Conservation (phyloP, 2,888 invertebrate genomes). For the Drosophila greeni region DNA sequence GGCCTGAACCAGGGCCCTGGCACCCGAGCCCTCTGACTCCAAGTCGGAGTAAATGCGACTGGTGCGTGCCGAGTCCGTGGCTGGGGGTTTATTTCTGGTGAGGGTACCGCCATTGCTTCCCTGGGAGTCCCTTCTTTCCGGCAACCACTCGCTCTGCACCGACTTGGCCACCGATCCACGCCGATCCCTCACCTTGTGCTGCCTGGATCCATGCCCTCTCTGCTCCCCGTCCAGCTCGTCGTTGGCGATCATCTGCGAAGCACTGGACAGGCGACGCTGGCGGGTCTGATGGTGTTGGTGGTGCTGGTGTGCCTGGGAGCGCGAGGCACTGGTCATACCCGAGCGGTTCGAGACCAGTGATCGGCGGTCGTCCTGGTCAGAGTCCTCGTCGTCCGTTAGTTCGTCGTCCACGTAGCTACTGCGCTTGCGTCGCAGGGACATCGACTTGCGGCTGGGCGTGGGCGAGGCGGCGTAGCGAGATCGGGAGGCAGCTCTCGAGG, state of each 20-base stretch:
- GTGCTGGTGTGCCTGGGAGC: slow-evolving; percentile 54
- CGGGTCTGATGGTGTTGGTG: slow-evolving; percentile 61
- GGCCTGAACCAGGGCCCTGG: slow-evolving; percentile 78
- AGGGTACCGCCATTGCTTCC: slow-evolving; percentile 38
- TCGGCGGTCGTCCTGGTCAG: slow-evolving; percentile 80
- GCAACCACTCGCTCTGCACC: slow-evolving; percentile 74
- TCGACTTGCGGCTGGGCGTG: slow-evolving; percentile 85
- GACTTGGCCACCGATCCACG: slow-evolving; percentile 74
- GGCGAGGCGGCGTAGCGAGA: slow-evolving; percentile 84
- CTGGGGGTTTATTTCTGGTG: slow-evolving; percentile 50
- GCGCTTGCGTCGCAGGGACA: slow-evolving; percentile 80
- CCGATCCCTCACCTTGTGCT: slow-evolving; percentile 64
- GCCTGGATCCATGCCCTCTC: slow-evolving; percentile 47
- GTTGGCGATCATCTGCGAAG: slow-evolving; percentile 72
- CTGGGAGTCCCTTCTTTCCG: slow-evolving; percentile 60
- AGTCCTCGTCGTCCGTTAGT: slow-evolving; percentile 82
- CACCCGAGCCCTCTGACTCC: slow-evolving; percentile 78
- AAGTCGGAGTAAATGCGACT: slow-evolving; percentile 76
- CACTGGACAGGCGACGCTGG: slow-evolving; percentile 72
- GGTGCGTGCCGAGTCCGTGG: slow-evolving; percentile 53
- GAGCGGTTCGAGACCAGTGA: slow-evolving; percentile 78
- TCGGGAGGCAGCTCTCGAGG: slow-evolving; percentile 81
- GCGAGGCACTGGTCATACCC: slow-evolving; percentile 64
- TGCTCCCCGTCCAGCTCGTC: slow-evolving; percentile 67
- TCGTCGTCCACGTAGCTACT: slow-evolving; percentile 79